A percentile compares a stretch with the other conserved stretches of the same genome.
These are phyloP conservation scores for Sarcophaga carnaria DNA, from an alignment of 2,888 invertebrate species.

Conservation along the genomic window DNA sequence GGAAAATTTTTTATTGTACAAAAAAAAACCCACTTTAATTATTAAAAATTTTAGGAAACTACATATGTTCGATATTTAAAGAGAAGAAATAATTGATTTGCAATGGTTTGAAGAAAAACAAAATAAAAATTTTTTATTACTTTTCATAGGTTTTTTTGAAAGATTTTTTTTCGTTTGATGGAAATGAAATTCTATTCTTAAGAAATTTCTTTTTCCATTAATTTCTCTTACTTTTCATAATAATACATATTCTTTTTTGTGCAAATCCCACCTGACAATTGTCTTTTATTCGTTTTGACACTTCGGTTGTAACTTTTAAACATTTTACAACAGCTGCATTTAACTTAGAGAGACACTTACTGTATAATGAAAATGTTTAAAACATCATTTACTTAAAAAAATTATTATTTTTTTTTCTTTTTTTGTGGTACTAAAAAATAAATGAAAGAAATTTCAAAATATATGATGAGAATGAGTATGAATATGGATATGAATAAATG, in stretches of 20 bases:
- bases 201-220: conserved; percentile 40
- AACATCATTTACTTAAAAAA: conserved; percentile 21
- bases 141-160: no score
- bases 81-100: not conserved
- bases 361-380: conserved; percentile 1
- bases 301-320: conserved; percentile 50
- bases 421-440: conserved; percentile 23
- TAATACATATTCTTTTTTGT: conserved; percentile 7
- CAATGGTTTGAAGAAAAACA: not conserved
- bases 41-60: not conserved
- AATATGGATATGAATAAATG: not conserved
- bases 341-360: not conserved
- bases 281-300: conserved; percentile 57
- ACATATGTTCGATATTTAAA: no score
- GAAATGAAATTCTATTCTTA: not conserved
- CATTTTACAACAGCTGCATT: not conserved
- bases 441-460: not conserved
- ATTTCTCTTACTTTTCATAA: conserved; percentile 16
- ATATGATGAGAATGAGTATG: no score
- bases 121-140: not conserved
- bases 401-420: conserved; percentile 1
- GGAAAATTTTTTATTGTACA: not conserved
- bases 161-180: no score
- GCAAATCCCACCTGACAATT: conserved; percentile 43
- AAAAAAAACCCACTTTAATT: not conserved